Percentiles rank a stretch among this genome's conserved stretches.
Conservation (phyloP, 2,113 vertebrate genomes). For the Notarius lentiginosus region DNA sequence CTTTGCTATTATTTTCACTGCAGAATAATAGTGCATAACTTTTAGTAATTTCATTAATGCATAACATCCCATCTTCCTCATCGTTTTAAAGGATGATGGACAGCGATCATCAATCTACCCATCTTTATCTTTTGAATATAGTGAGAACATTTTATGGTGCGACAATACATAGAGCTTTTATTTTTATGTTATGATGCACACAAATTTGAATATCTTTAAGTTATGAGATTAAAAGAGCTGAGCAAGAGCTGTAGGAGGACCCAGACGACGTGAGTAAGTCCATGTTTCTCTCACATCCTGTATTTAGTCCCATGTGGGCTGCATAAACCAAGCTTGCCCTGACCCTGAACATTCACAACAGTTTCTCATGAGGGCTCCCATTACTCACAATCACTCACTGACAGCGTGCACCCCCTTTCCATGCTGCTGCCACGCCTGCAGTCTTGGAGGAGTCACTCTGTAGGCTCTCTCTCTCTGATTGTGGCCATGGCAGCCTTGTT, state of each 20-base stretch:
- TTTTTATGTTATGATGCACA: slow-evolving; percentile 6
- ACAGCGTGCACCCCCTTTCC: slow-evolving; percentile 10
- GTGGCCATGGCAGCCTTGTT: not conserved
- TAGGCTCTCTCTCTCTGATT: not conserved
- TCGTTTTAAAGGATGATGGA: not conserved
- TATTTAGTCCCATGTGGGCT: slow-evolving; percentile 45
- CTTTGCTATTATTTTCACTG: not conserved
- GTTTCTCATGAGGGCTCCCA: slow-evolving; percentile 24
- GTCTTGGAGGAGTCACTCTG: not conserved
- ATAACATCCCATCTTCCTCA: not conserved
- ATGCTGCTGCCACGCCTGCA: slow-evolving; percentile 3
- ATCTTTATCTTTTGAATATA: not conserved
- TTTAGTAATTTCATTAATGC: too few relatives aligned
- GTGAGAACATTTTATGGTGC: not conserved
- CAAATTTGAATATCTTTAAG: not conserved
- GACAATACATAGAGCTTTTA: not conserved
- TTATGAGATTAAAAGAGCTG: not conserved
- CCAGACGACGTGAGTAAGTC: not conserved
- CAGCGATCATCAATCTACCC: not conserved
- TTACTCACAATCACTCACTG: slow-evolving; percentile 19
- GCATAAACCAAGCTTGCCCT: slow-evolving; percentile 38
- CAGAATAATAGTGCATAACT: not conserved
- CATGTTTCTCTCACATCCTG: slow-evolving; percentile 43
- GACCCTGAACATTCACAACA: slow-evolving; percentile 42
- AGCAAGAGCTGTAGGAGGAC: not conserved